These are phyloP conservation scores for Ditylenchus dipsaci DNA, from an alignment of 1,140 invertebrate genomes.

Conservation along the genomic window DNA sequence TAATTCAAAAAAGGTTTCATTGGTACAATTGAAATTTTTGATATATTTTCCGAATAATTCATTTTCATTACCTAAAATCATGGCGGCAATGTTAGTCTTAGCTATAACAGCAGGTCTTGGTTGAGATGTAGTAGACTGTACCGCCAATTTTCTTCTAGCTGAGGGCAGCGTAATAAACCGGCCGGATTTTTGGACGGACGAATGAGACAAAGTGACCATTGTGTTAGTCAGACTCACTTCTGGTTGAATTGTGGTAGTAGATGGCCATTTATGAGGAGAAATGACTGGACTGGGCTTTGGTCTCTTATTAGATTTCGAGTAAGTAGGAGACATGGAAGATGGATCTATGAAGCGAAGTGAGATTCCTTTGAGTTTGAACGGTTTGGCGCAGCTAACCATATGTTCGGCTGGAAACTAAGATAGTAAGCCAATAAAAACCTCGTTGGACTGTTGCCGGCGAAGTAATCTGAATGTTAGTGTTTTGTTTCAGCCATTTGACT, in stretches of 20 bases:
- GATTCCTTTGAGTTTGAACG: not conserved
- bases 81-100: not conserved
- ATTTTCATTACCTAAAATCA: not conserved
- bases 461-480: slow-evolving; percentile 9
- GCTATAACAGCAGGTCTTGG: not conserved
- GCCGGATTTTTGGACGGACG: not conserved
- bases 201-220: no score
- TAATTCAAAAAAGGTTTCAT: no score
- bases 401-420: not conserved
- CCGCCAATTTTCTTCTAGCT: no score
- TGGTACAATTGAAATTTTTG: no score
- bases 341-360: not conserved
- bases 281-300: no score
- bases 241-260: no score
- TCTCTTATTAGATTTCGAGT: no score
- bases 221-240: no score
- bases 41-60: no score
- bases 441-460: not conserved
- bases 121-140: no score
- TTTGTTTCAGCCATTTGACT: slow-evolving; percentile 1
- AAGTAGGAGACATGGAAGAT: no score
- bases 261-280: no score
- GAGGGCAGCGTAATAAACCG: not conserved
- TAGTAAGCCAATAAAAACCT: not conserved
- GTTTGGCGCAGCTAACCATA: slow-evolving; percentile 8